Percentiles rank a stretch among this genome's conserved stretches.
Conservation (phyloP, 1,140 invertebrate species). For the Mamestra configurata region DNA sequence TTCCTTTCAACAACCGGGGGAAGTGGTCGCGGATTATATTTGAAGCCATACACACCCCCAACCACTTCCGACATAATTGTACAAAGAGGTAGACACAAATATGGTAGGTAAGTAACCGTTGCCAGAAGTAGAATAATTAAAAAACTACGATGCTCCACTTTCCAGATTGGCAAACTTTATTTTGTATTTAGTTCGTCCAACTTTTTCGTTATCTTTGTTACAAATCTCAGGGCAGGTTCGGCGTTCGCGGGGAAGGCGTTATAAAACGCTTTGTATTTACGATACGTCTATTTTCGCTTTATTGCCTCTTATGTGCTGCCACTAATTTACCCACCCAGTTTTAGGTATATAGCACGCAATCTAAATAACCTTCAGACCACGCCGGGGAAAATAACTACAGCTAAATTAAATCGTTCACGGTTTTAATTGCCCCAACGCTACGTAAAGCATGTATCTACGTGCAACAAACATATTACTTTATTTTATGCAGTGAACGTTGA, state of each 20-base stretch:
- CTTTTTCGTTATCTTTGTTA: slow-evolving; percentile 57
- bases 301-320: slow-evolving; percentile 59
- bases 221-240: slow-evolving; percentile 47
- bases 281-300: slow-evolving; percentile 63
- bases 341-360: slow-evolving; percentile 55
- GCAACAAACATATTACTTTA: slow-evolving; percentile 13
- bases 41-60: neutral
- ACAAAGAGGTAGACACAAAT: neutral
- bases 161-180: slow-evolving; percentile 49
- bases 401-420: slow-evolving; percentile 38
- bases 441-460: slow-evolving; percentile 24
- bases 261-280: slow-evolving; percentile 61
- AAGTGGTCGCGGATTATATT: slow-evolving; percentile 1
- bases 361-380: slow-evolving; percentile 40
- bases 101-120: neutral
- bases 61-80: neutral
- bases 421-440: slow-evolving; percentile 42
- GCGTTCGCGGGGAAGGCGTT: slow-evolving; percentile 48
- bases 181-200: slow-evolving; percentile 48
- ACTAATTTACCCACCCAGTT: slow-evolving; percentile 56
- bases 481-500: slow-evolving; percentile 7
- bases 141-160: slow-evolving; percentile 30
- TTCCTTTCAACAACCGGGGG: neutral
- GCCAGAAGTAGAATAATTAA: slow-evolving; percentile 27
- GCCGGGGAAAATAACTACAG: slow-evolving; percentile 40